phyloP scores from a whole-genome alignment of 1,140 invertebrate genomes.

The Riptortus pedestris region DNA sequence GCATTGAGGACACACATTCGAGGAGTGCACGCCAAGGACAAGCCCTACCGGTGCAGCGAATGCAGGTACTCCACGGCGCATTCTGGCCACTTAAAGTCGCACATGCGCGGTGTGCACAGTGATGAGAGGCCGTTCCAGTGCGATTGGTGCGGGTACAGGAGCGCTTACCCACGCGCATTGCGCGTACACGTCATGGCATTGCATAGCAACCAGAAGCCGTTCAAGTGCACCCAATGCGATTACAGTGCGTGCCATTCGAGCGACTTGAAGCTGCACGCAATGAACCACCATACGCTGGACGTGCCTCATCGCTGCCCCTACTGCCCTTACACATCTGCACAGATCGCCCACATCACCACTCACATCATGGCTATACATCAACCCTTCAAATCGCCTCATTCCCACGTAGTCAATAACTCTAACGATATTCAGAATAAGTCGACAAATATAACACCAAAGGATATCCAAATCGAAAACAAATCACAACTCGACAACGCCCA shows the following conservation, averaged over 20 bases:
- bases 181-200: neutral
- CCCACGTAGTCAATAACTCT: too few species aligned
- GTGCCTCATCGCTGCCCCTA: neutral
- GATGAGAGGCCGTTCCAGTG: neutral
- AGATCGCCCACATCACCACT: neutral
- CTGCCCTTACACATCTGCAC: neutral
- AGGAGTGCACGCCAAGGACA: neutral
- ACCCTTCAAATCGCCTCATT: too few species aligned
- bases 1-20: neutral
- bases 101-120: neutral
- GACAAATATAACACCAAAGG: too few species aligned
- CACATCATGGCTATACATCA: neutral
- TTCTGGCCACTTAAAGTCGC: neutral
- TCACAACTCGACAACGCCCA: too few species aligned
- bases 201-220: neutral
- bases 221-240: neutral
- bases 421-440: too few species aligned
- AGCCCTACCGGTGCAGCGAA: neutral
- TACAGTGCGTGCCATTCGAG: neutral
- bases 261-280: neutral
- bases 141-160: neutral
- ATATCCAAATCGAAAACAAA: too few species aligned
- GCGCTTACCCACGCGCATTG: neutral
- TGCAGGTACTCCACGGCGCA: neutral
- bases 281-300: neutral